Evolutionary conservation across 2,797 vertebrate species (phyloP).

Genomic region (Microhierax caerulescens): DNA sequence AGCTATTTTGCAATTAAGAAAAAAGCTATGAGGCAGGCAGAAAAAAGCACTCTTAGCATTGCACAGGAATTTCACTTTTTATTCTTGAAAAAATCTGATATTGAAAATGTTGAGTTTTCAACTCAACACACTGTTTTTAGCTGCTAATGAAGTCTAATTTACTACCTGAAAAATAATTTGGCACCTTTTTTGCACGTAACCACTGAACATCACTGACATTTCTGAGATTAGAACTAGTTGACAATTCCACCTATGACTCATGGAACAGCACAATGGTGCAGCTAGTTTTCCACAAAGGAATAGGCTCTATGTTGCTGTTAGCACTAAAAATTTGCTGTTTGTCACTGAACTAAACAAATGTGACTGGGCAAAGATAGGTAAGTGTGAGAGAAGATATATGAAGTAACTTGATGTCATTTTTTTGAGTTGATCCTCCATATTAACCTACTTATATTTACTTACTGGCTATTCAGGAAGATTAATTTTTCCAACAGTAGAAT

Average conservation of each 20-base stretch:
- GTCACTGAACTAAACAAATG: not conserved
- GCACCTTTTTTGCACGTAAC: not conserved
- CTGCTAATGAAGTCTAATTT: not conserved
- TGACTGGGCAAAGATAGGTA: not conserved
- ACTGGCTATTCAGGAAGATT: constrained; percentile 15
- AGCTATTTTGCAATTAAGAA: not conserved
- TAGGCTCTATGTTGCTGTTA: not conserved
- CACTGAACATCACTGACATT: not conserved
- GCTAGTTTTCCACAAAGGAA: not conserved
- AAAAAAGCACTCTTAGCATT: not conserved
- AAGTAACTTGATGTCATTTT: not conserved
- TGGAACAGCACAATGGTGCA: not conserved
- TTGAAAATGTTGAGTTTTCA: not conserved
- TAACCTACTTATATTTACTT: constrained; percentile 40
- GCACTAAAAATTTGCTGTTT: not conserved
- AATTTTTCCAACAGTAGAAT: constrained; percentile 25
- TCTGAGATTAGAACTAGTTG: not conserved
- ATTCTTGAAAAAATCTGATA: not conserved
- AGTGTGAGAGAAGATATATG: not conserved
- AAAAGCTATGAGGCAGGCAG: not conserved
- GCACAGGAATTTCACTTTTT: not conserved
- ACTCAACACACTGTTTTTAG: not conserved
- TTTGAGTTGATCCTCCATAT: not conserved
- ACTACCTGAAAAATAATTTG: not conserved
- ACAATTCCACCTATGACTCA: not conserved